Percentiles rank a stretch among this genome's conserved stretches.
Conservation (phyloP, 2,888 invertebrate genomes). For the Drosophila suboccidentalis region DNA sequence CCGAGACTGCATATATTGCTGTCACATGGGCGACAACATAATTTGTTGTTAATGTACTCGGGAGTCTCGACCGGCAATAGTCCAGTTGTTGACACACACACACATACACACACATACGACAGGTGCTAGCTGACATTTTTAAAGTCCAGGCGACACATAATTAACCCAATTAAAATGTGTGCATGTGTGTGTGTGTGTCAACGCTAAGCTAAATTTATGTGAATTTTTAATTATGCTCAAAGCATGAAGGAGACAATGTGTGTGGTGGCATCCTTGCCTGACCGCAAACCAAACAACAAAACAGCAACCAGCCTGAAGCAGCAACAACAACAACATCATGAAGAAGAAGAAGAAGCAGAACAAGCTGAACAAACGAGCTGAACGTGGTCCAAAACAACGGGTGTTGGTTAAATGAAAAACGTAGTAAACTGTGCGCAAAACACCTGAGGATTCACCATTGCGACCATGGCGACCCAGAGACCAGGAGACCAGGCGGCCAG, state of each 20-base stretch:
- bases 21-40: conserved; percentile 67
- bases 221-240: conserved; percentile 81
- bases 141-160: conserved; percentile 83
- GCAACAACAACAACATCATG: neutral
- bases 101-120: conserved; percentile 15
- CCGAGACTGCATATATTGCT: conserved; percentile 32
- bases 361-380: conserved; percentile 59
- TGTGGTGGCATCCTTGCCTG: conserved; percentile 50
- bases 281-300: conserved; percentile 64
- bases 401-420: conserved; percentile 78
- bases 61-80: conserved; percentile 36
- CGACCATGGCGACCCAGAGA: conserved; percentile 49
- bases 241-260: conserved; percentile 30
- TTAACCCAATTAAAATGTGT: conserved; percentile 83
- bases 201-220: conserved; percentile 82
- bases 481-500: conserved; percentile 44
- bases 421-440: conserved; percentile 80
- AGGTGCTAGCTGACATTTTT: conserved; percentile 70
- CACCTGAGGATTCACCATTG: conserved; percentile 83
- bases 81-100: conserved; percentile 53
- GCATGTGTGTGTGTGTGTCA: conserved; percentile 57
- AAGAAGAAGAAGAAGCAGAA: neutral
- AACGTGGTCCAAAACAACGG: conserved; percentile 31
- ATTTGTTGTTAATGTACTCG: conserved; percentile 76
- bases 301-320: conserved; percentile 19